Conservation (phyloP, 2,888 invertebrate species). For the Sinelater perroti region DNA sequence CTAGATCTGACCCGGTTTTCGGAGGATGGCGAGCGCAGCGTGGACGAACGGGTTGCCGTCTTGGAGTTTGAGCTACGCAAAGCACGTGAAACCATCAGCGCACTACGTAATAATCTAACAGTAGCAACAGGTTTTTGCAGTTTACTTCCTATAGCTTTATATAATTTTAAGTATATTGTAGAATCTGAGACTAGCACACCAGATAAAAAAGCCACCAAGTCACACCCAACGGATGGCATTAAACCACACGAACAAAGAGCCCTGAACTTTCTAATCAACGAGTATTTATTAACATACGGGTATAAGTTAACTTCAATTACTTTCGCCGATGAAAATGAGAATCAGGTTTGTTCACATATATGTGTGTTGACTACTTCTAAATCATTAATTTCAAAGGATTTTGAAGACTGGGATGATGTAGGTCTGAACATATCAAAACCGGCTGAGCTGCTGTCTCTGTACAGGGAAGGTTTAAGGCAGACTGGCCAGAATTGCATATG, state of each 20-base stretch:
- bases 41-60: slow-evolving; percentile 82
- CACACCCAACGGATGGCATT: slow-evolving; percentile 62
- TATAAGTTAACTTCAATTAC: slow-evolving; percentile 90
- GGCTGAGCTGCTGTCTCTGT: slow-evolving; percentile 74
- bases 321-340: slow-evolving; percentile 90
- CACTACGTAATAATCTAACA: slow-evolving; percentile 82
- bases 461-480: slow-evolving; percentile 66
- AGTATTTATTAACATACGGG: slow-evolving; percentile 79
- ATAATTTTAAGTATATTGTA: slow-evolving; percentile 48
- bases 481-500: slow-evolving; percentile 59
- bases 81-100: slow-evolving; percentile 85
- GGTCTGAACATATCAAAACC: slow-evolving; percentile 87
- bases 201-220: slow-evolving; percentile 60
- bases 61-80: slow-evolving; percentile 88
- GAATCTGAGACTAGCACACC: slow-evolving; percentile 65
- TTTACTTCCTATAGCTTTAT: background rate
- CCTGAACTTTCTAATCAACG: slow-evolving; percentile 86
- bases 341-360: slow-evolving; percentile 68
- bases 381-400: slow-evolving; percentile 66
- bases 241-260: slow-evolving; percentile 86
- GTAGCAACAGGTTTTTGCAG: slow-evolving; percentile 71
- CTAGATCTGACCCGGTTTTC: slow-evolving; percentile 86
- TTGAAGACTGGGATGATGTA: slow-evolving; percentile 93
- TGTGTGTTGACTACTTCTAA: slow-evolving; percentile 9
- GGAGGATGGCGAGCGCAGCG: slow-evolving; percentile 84